Conservation (phyloP, 2,888 invertebrate genomes). For the Orthonevra nobilis region DNA sequence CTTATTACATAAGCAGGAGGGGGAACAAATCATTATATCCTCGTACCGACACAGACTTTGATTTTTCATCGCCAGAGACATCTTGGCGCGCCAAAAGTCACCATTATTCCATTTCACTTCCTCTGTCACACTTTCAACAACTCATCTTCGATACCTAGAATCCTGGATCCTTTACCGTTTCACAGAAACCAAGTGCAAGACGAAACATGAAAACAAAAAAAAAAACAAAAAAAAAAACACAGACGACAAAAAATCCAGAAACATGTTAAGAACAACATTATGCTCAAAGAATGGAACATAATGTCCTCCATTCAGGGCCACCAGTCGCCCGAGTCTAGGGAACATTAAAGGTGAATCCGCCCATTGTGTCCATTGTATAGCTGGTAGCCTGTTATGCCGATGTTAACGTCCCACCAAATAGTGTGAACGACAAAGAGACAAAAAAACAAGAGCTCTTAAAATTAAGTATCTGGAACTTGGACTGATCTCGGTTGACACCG, state of each 20-base stretch:
- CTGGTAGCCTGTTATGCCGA: slow-evolving; percentile 63
- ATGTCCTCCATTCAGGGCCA: slow-evolving; percentile 56
- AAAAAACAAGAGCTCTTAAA: slow-evolving; percentile 6
- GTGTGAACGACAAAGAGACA: neutral
- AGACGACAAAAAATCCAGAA: slow-evolving; percentile 9
- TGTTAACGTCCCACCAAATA: slow-evolving; percentile 33
- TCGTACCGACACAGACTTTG: slow-evolving; percentile 30
- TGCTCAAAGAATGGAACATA: slow-evolving; percentile 25
- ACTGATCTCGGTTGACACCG: slow-evolving; percentile 36
- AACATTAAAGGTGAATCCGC: slow-evolving; percentile 67
- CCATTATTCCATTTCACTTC: slow-evolving; percentile 21
- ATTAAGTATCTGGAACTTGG: too few species aligned
- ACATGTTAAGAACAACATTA: slow-evolving; percentile 28
- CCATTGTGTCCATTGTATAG: slow-evolving; percentile 61
- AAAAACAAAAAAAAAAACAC: slow-evolving; percentile 18
- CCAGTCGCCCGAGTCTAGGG: slow-evolving; percentile 43
- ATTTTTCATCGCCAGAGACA: slow-evolving; percentile 45
- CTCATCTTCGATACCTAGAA: slow-evolving; percentile 49
- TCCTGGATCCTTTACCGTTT: slow-evolving; percentile 14
- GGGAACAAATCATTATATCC: slow-evolving; percentile 32
- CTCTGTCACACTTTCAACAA: slow-evolving; percentile 38
- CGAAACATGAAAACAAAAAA: slow-evolving; percentile 37
- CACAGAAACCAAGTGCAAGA: slow-evolving; percentile 12
- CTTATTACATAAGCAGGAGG: slow-evolving; percentile 35
- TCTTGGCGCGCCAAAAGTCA: slow-evolving; percentile 66